These are phyloP conservation scores for Dysdera silvatica DNA, from an alignment of 1,140 invertebrate species.

Conservation along the genomic window DNA sequence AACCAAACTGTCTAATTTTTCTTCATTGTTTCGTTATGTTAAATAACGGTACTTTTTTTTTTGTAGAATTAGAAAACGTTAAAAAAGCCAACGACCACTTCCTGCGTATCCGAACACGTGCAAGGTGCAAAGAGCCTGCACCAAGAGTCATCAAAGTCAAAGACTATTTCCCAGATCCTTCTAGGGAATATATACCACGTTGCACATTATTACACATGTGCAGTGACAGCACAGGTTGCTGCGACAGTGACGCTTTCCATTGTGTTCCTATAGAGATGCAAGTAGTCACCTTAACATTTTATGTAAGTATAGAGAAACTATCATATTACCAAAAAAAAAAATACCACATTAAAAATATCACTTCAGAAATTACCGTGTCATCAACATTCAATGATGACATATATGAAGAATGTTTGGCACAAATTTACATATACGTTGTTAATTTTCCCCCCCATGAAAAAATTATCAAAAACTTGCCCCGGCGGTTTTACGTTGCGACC, in stretches of 20 bases:
- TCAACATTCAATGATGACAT: no score
- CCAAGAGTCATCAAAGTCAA: slow-evolving; percentile 55
- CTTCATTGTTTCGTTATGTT: not conserved
- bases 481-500: no score
- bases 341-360: no score
- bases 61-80: slow-evolving; percentile 19
- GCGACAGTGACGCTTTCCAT: slow-evolving; percentile 51
- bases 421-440: no score
- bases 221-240: slow-evolving; percentile 68
- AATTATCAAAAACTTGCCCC: no score
- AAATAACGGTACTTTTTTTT: not conserved
- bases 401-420: no score
- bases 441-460: no score
- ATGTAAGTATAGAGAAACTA: slow-evolving; percentile 51
- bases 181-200: slow-evolving; percentile 61
- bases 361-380: no score
- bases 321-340: no score
- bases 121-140: slow-evolving; percentile 54
- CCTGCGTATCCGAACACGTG: slow-evolving; percentile 51
- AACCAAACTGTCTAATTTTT: no score
- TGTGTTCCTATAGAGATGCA: slow-evolving; percentile 59
- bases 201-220: slow-evolving; percentile 66
- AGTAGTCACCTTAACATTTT: slow-evolving; percentile 59
- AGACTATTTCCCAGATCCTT: slow-evolving; percentile 56
- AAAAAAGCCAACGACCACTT: slow-evolving; percentile 52